These are phyloP conservation scores for Petrolisthes cinctipes DNA, from an alignment of 2,888 invertebrate species.

Conservation along the genomic window DNA sequence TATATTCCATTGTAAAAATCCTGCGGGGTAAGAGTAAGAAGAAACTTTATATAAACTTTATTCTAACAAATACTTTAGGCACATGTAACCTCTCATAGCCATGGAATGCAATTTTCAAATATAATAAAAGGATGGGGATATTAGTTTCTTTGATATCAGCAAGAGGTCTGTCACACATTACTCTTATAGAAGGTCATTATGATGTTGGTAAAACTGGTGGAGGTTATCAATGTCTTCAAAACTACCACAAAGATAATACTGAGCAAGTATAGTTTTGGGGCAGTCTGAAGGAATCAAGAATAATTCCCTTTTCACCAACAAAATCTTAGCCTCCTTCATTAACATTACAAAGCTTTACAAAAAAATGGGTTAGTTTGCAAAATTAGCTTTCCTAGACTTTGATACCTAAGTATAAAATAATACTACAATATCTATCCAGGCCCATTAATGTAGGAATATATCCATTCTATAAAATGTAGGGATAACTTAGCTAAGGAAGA, in stretches of 20 bases:
- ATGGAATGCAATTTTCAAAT: conserved; percentile 11
- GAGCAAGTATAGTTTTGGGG: too few species aligned
- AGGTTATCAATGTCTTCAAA: too few species aligned
- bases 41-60: conserved; percentile 9
- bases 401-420: conserved; percentile 1
- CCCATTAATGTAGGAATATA: neutral
- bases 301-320: too few species aligned
- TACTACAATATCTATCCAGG: neutral
- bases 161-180: neutral
- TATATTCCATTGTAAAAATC: neutral
- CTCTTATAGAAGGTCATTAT: too few species aligned
- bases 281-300: too few species aligned
- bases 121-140: neutral
- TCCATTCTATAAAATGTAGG: neutral
- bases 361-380: conserved; percentile 12
- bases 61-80: conserved; percentile 15
- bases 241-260: too few species aligned
- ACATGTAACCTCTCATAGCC: conserved; percentile 4
- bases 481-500: neutral
- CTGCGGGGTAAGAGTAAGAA: neutral
- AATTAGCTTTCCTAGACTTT: neutral
- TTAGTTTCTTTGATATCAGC: neutral
- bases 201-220: too few species aligned
- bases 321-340: neutral
- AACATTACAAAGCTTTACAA: neutral